Evolutionary conservation across 2,797 vertebrate species (phyloP).

Genomic region (Lindbergichthys nudifrons): DNA sequence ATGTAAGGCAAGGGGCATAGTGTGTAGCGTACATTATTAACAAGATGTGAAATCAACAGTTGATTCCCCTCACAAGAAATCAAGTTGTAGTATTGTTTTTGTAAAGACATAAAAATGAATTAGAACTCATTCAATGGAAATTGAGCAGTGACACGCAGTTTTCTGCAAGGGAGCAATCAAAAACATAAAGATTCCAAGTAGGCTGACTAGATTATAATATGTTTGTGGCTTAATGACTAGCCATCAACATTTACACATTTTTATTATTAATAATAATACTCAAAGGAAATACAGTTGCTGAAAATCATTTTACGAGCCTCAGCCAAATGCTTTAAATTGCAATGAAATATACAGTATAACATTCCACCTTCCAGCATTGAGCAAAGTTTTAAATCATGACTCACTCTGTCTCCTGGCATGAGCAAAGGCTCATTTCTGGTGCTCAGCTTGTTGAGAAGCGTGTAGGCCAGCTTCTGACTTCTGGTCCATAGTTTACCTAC

Average conservation of each 20-base stretch:
- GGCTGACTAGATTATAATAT: neutral
- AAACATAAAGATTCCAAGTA: neutral
- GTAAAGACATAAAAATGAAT: neutral
- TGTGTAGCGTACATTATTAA: neutral
- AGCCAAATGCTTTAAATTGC: neutral
- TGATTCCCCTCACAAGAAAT: neutral
- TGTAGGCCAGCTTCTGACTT: conserved; percentile 95
- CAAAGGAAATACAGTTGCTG: neutral
- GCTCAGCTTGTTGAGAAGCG: conserved; percentile 94
- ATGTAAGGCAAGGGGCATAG: no score
- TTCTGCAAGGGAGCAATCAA: neutral
- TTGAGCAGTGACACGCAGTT: neutral
- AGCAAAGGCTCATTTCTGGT: conserved; percentile 92
- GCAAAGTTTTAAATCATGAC: conserved; percentile 53
- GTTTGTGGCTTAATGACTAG: neutral
- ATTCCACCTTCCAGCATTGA: neutral
- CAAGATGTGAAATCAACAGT: neutral
- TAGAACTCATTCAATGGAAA: neutral
- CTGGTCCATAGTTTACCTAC: conserved; percentile 97
- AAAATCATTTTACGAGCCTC: neutral
- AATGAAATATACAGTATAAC: no score
- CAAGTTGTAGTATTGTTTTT: neutral
- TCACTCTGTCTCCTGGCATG: conserved; percentile 93
- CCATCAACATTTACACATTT: neutral
- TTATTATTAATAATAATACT: neutral